Conservation (phyloP, 1,140 invertebrate genomes). For the Venturia canescens region DNA sequence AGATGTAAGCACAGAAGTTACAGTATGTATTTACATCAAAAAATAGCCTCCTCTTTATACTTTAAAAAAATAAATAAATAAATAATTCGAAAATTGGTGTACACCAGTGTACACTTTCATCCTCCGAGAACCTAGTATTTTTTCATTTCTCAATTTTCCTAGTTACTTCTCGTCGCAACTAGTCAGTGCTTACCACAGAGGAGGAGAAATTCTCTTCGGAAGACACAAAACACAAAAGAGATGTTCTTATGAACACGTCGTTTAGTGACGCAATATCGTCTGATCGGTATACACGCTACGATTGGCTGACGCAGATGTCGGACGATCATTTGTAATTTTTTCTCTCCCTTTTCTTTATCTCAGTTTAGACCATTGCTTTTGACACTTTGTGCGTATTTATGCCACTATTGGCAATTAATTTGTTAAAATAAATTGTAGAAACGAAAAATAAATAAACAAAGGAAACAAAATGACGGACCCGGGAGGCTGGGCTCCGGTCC, state of each 20-base stretch:
- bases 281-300: constrained; percentile 57
- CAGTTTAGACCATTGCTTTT: constrained; percentile 54
- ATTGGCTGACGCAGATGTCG: constrained; percentile 65
- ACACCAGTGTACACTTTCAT: no score
- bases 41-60: no score
- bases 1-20: no score
- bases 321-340: constrained; percentile 66
- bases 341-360: constrained; percentile 36
- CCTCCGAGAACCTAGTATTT: no score
- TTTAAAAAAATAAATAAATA: no score
- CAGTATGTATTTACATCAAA: no score
- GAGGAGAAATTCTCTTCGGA: no score
- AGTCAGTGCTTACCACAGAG: no score
- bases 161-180: no score
- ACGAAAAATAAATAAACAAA: constrained; percentile 17
- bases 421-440: constrained; percentile 46
- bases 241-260: constrained; percentile 43
- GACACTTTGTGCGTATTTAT: constrained; percentile 56
- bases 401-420: constrained; percentile 34
- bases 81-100: no score
- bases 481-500: constrained; percentile 64
- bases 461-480: constrained; percentile 67
- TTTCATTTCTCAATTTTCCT: no score
- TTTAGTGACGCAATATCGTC: constrained; percentile 68
- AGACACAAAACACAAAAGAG: no score